Percentiles rank a stretch among this genome's conserved stretches.
Evolutionary conservation across 2,113 vertebrate genomes (phyloP).

Genomic region (Pluvianellus socialis): DNA sequence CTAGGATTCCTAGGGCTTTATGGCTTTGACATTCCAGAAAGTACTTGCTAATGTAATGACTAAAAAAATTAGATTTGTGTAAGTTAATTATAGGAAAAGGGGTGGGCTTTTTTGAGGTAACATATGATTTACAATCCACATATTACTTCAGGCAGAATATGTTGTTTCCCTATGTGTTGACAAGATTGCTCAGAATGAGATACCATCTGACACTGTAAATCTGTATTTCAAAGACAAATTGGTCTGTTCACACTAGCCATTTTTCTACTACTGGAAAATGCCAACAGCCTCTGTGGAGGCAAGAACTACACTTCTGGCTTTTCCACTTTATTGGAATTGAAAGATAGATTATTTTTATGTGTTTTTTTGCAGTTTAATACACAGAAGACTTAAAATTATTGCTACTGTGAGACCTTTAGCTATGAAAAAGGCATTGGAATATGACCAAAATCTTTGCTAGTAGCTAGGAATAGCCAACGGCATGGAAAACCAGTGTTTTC

Average conservation of each 20-base stretch:
- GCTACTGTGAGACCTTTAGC: conserved; percentile 7
- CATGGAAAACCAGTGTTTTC: neutral
- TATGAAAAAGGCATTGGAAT: neutral
- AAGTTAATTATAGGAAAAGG: neutral
- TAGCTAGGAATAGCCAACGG: neutral
- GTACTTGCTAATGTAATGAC: neutral
- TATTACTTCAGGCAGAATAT: neutral
- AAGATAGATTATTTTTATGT: conserved; percentile 15
- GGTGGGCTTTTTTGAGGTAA: neutral
- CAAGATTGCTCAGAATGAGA: conserved; percentile 10
- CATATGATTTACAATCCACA: neutral
- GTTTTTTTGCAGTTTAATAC: neutral
- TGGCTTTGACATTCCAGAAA: neutral
- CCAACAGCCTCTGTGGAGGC: neutral
- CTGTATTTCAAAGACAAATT: conserved; percentile 5
- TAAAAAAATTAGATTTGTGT: neutral
- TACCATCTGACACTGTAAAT: conserved; percentile 18
- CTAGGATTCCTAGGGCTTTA: neutral
- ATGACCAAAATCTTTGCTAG: neutral
- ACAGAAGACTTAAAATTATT: conserved; percentile 36
- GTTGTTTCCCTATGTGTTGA: neutral
- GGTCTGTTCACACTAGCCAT: neutral
- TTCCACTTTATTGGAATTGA: neutral
- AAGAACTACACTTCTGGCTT: neutral
- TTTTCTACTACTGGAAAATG: conserved; percentile 23